Base-by-base conservation (phyloP, 2,888 invertebrate genomes). In the Stenodema calcarata region DNA sequence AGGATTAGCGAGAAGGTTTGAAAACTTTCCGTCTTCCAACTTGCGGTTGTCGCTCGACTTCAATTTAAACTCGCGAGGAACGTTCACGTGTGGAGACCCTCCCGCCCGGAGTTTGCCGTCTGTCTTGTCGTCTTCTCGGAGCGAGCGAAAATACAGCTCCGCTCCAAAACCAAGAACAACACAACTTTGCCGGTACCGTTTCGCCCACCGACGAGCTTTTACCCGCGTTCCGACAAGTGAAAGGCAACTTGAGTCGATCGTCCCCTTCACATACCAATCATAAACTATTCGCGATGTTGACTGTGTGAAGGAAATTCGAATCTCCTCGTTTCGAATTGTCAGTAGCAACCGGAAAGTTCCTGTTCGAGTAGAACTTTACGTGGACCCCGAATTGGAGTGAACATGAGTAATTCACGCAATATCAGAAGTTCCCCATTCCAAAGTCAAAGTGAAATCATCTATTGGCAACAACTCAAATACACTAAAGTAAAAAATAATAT, bases 141-240 rank as follows among this genome's bases (percentile, higher is more conserved):
- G 35, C 70, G n/a, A 70, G 70, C 35, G 70, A 23, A 2, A n/a
- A n/a, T n/a, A n/a, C n/a, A n/a, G n/a, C n/a, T n/a, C n/a, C 14
- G 70, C 41, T 41, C 76, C n/a, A n/a, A n/a, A 12, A n/a, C 73
- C 42, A 76, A 76, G 76, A 76, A 76, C 76, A 76, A 76, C 76
- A 76, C 76, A 76, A 76, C 76, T 76, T 76, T 42, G 12, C n/a
- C 76, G 23, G 23, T 1, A 35, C n/a, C 42, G 16, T 76, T 23
- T 27, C 62, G 6, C 7, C 62, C 62, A 70, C 54, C 14, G 54
- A 16, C 70, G 41, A 1, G 30, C 73, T 73, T 35, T 41, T 41
- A 14, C 73, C n/a, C n/a, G 28, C 73, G 30, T 42, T 76, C 23
- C 18, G 16, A 76, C 76, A 54, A 35, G 16, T 7, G 35, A 9